Conservation (phyloP, 1,140 invertebrate genomes). For the Cataglyphis hispanica region DNA sequence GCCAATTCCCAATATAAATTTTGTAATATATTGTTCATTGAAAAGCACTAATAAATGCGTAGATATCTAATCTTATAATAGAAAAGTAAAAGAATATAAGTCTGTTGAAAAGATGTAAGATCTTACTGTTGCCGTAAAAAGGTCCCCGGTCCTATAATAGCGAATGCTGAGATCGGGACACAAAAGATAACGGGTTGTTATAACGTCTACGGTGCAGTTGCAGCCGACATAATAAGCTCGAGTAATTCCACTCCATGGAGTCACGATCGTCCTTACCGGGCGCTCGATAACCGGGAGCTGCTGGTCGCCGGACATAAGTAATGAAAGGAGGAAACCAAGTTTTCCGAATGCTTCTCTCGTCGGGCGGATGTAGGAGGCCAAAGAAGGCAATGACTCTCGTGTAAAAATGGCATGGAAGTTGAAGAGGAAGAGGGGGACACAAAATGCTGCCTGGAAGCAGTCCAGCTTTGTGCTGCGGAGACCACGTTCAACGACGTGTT, state of each 20-base stretch:
- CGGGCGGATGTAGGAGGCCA: conserved; percentile 61
- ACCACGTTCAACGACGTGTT: conserved; percentile 39
- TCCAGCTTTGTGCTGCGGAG: conserved; percentile 60
- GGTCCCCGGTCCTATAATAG: not conserved
- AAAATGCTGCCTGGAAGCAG: conserved; percentile 57
- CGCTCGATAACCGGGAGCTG: conserved; percentile 66
- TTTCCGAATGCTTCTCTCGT: conserved; percentile 68
- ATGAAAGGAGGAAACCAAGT: conserved; percentile 68
- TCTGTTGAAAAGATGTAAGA: conserved; percentile 11
- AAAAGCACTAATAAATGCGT: not conserved
- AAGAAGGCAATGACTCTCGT: conserved; percentile 60
- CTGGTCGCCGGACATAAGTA: conserved; percentile 70
- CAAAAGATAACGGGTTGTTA: conserved; percentile 44
- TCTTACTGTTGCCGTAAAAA: conserved; percentile 4
- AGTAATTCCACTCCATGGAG: conserved; percentile 64
- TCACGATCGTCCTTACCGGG: conserved; percentile 57
- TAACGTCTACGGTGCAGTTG: conserved; percentile 19
- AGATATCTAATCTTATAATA: not conserved
- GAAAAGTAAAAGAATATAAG: conserved; percentile 4
- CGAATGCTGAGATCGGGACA: not conserved
- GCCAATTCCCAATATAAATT: not conserved
- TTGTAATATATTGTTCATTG: not conserved
- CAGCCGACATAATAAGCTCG: conserved; percentile 62
- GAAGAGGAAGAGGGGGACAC: conserved; percentile 24
- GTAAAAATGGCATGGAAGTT: conserved; percentile 32